These are phyloP conservation scores for Petrocephalus microphthalmus DNA, from an alignment of 2,113 vertebrate genomes.

Conservation along the genomic window DNA sequence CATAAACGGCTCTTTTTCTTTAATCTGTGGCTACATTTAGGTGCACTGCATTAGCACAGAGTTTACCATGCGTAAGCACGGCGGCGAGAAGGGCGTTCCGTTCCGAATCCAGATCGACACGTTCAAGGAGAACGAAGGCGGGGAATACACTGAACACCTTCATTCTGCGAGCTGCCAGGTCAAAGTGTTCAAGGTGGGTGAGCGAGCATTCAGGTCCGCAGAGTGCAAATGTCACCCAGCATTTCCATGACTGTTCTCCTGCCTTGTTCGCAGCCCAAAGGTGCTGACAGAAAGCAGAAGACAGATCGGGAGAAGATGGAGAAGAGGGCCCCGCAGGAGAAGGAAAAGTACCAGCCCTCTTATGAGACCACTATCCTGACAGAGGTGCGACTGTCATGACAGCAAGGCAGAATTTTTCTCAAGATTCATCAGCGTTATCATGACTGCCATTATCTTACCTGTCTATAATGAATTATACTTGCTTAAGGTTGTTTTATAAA, in stretches of 20 bases:
- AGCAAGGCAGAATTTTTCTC: neutral
- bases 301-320: slow-evolving; percentile 97
- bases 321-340: slow-evolving; percentile 88
- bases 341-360: slow-evolving; percentile 93
- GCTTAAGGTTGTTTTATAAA: neutral
- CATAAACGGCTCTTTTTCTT: neutral
- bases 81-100: slow-evolving; percentile 92
- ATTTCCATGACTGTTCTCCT: neutral
- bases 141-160: slow-evolving; percentile 88
- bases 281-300: slow-evolving; percentile 95
- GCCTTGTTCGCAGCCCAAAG: slow-evolving; percentile 74
- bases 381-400: slow-evolving; percentile 63
- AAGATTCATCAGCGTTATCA: neutral
- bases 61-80: slow-evolving; percentile 95
- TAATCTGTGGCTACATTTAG: slow-evolving; percentile 45
- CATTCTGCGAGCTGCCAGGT: slow-evolving; percentile 97
- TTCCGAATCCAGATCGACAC: slow-evolving; percentile 96
- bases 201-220: neutral
- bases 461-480: neutral
- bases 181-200: slow-evolving; percentile 93
- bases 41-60: slow-evolving; percentile 98
- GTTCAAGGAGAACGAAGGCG: slow-evolving; percentile 81
- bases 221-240: neutral
- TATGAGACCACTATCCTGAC: slow-evolving; percentile 96
- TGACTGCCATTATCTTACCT: neutral